These are phyloP conservation scores for Microctonus brassicae DNA, from an alignment of 2,888 invertebrate genomes.

Conservation along the genomic window DNA sequence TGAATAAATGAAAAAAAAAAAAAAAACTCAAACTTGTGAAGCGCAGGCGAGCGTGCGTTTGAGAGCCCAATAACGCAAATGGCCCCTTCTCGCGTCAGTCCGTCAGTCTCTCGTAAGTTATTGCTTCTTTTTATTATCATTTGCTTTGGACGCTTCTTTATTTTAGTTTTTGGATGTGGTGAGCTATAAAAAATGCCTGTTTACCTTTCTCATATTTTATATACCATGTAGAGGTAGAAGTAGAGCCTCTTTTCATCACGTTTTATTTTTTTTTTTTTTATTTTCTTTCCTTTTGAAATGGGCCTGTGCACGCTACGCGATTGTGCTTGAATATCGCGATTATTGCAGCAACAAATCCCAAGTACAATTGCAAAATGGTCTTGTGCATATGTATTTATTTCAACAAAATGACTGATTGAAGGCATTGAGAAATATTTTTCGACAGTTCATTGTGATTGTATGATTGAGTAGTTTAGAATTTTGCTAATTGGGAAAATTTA, in stretches of 20 bases:
- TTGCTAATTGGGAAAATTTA: neutral
- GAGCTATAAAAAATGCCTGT: slow-evolving; percentile 44
- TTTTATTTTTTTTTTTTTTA: neutral
- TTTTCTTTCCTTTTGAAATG: slow-evolving; percentile 20
- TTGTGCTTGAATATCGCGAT: neutral
- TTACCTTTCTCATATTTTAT: slow-evolving; percentile 28
- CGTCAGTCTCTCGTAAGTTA: slow-evolving; percentile 70
- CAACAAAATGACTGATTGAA: neutral
- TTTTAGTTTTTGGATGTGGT: slow-evolving; percentile 65
- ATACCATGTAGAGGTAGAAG: slow-evolving; percentile 26
- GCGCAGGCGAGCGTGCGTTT: slow-evolving; percentile 64
- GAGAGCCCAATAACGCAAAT: slow-evolving; percentile 59
- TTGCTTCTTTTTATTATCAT: slow-evolving; percentile 70
- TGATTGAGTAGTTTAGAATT: neutral
- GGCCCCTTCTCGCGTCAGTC: slow-evolving; percentile 66
- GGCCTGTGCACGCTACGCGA: slow-evolving; percentile 32
- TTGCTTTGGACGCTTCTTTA: slow-evolving; percentile 65
- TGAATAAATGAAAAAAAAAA: too few relatives aligned
- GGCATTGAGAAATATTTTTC: neutral
- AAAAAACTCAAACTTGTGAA: slow-evolving; percentile 60
- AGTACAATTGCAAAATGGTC: neutral
- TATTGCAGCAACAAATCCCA: neutral
- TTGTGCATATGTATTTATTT: neutral
- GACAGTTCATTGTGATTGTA: neutral
- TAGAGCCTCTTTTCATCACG: neutral